Evolutionary conservation across 2,888 invertebrate genomes (phyloP), one percentile per base, ranked within the genome.

Genomic region (Conomelus anceps): DNA sequence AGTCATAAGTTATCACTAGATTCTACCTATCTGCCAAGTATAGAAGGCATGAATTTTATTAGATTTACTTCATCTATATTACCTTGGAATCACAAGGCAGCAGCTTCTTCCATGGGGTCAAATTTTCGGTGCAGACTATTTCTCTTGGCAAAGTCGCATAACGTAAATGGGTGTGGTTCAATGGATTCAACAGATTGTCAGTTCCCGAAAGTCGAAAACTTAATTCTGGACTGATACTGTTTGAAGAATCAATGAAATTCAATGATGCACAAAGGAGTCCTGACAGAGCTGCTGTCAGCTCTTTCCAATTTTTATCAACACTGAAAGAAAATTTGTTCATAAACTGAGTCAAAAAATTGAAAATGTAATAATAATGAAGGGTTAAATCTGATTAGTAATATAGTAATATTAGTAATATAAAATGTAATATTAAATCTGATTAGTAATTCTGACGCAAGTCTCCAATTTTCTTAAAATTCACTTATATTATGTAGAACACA

Each of bases 41-140:
- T n/a, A n/a, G n/a, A n/a, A n/a, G n/a, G n/a, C n/a, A n/a, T n/a
- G n/a, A n/a, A n/a, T n/a, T n/a, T n/a, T n/a, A n/a, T n/a, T n/a
- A n/a, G n/a, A n/a, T n/a, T n/a, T n/a, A n/a, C n/a, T n/a, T n/a
- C n/a, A n/a, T n/a, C n/a, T n/a, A 23, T 6, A 84, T 91, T 93
- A 94, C 95, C 93, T 95, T 96, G n/a, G 97, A 96, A 93, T 97
- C 97, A 94, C 99, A 99, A 0, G 99, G 99, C 86, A 99, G 93
- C 4, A 99, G 94, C 93, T 99, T 99, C 92, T 98, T 98, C 97
- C 99, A 99, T 0, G 99, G 99, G 20, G 99, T 99, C 92, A 99
- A 94, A 94, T 99, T 99, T 94, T 99, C 99, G 0, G 99, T 99
- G 93, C 99, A 99, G 3, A 99, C 98, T 92, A 98, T 97, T 94